Base-by-base conservation (phyloP, 1,140 invertebrate genomes). In the Euwallacea similis region DNA sequence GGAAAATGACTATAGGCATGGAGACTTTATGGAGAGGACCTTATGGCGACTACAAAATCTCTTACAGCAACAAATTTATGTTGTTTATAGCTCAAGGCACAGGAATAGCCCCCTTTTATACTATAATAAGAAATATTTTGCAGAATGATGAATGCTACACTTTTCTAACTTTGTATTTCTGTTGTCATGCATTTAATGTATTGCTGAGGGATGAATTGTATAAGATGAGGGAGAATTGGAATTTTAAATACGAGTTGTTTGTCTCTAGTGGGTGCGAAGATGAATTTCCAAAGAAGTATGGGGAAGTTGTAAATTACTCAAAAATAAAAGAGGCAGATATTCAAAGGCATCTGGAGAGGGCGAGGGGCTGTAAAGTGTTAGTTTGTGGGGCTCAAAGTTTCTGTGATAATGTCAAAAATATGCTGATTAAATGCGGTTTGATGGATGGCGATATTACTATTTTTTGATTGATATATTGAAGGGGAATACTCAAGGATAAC, bases 21-120 rank as follows among this genome's bases (percentile, higher is more conserved):
- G 60, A 81, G 58, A 85, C 88, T 15, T 79, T 85, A 50, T 87
- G 88, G 82, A 80, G 90, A 79, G 90, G 90, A 16, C 89, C 90
- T 16, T 90, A 87, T 84, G 88, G 88, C 13, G 77, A 79, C 46
- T 89, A 87, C 78, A 69, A 78, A 46, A 83, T 88, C 54, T 75
- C 79, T 70, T 84, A 88, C 75, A 79, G 76, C 63, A 83, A 79
- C 74, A 80, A 81, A 71, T 77, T 82, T 76, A 78, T 91, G 7
- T 70, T 89, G 16, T 86, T 91, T 83, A 80, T 91, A 61, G 87
- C 86, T 61, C 88, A 89, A 76, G 90, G 90, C 0, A 90, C 89
- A 54, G 90, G 90, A 0, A 86, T 91, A 70, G 87, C 88, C 44
- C 88, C 90, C 16, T 84, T 91, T 80, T 84, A 84, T 77, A 83